Conservation (phyloP, 23 tunicate genomes). For the Corella eumyota region DNA sequence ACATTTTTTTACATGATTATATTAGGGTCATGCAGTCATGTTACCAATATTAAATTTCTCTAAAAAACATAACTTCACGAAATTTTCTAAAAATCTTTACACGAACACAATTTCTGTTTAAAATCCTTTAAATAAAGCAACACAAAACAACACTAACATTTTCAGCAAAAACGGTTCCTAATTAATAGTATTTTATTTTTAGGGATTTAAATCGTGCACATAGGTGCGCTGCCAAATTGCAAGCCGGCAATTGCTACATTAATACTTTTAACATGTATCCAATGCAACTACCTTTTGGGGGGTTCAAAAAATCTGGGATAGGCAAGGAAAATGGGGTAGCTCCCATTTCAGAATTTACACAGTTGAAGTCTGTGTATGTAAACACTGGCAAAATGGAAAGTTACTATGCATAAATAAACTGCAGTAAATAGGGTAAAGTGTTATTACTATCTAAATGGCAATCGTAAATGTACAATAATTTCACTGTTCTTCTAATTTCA, state of each 20-base stretch:
- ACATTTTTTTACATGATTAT: too few relatives aligned
- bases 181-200: background rate
- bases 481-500: too few relatives aligned
- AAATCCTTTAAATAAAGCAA: too few relatives aligned
- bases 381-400: constrained; percentile 41
- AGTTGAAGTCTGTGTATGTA: constrained; percentile 77
- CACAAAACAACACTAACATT: background rate
- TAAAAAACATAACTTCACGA: too few relatives aligned
- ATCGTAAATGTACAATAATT: too few relatives aligned
- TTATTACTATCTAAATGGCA: too few relatives aligned
- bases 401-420: constrained; percentile 8
- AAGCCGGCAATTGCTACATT: constrained; percentile 77
- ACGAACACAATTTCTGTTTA: too few relatives aligned
- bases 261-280: constrained; percentile 83
- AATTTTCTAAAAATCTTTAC: too few relatives aligned
- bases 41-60: too few relatives aligned
- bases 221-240: constrained; percentile 49
- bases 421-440: too few relatives aligned
- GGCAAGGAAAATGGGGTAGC: constrained; percentile 83
- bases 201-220: constrained; percentile 78
- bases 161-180: background rate
- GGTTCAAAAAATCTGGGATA: constrained; percentile 80
- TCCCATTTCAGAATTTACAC: constrained; percentile 61
- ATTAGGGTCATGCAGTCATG: too few relatives aligned
- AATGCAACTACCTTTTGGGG: constrained; percentile 84